Conservation (phyloP, 2,888 invertebrate species). For the Bibio marci region DNA sequence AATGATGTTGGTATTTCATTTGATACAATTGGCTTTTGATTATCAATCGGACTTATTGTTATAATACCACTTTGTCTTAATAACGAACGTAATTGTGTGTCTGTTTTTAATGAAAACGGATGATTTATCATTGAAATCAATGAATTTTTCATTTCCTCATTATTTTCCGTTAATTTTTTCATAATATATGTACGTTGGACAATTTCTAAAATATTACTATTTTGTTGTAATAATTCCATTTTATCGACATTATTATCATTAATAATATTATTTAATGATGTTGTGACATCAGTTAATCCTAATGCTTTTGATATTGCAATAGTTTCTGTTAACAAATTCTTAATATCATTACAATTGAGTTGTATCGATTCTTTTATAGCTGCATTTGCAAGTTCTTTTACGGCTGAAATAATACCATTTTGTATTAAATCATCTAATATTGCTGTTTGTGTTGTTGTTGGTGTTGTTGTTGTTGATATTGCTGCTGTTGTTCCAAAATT, state of each 20-base stretch:
- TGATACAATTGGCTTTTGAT: slow-evolving; percentile 39
- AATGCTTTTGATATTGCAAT: slow-evolving; percentile 50
- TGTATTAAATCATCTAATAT: slow-evolving; percentile 46
- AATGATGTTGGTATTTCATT: slow-evolving; percentile 51
- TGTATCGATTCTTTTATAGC: slow-evolving; percentile 4
- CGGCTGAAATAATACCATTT: slow-evolving; percentile 46
- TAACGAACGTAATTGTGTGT: slow-evolving; percentile 50
- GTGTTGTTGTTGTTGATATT: neutral
- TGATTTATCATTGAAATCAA: slow-evolving; percentile 44
- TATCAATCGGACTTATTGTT: slow-evolving; percentile 46
- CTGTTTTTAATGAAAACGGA: slow-evolving; percentile 47
- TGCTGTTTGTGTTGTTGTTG: slow-evolving; percentile 38
- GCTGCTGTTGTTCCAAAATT: slow-evolving; percentile 36
- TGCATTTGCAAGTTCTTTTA: slow-evolving; percentile 40
- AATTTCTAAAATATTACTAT: slow-evolving; percentile 43
- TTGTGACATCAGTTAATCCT: slow-evolving; percentile 31
- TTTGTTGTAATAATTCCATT: slow-evolving; percentile 36
- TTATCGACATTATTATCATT: slow-evolving; percentile 15
- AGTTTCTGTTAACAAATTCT: slow-evolving; percentile 36
- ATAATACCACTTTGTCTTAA: slow-evolving; percentile 56
- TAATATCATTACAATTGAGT: too few relatives aligned
- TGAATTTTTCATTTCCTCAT: slow-evolving; percentile 42
- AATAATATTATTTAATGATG: slow-evolving; percentile 5
- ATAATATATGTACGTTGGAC: slow-evolving; percentile 53
- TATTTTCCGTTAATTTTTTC: slow-evolving; percentile 49